Base-by-base conservation (phyloP, 2,797 vertebrate genomes). In the Schizothorax lantsangensis region DNA sequence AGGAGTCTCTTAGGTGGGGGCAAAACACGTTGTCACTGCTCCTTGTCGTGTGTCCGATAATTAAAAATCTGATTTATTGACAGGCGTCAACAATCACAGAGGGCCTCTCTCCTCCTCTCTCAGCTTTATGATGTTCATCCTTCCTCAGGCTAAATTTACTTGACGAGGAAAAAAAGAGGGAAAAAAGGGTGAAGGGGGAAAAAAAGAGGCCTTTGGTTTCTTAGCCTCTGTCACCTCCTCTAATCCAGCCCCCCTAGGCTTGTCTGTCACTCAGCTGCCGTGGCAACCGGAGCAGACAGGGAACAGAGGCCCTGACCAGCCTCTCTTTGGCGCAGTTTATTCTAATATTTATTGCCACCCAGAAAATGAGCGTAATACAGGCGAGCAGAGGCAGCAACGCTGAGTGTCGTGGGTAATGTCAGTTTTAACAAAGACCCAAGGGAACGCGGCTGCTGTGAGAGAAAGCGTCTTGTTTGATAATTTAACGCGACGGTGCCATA, bases 31-130 rank as follows among this genome's bases (percentile, higher is more conserved):
- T 95, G 94, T 96, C 95, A 95, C 94, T 89, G 93, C 91, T 93
- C 94, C 95, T 94, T 95, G 94, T 96, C 95, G 95, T 94, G 94
- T 95, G 92, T 96, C 96, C 93, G 92, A 97, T 97, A 96, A 97
- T 97, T 96, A 97, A 96, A 93, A 97, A 96, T 95, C 94, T 92
- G 95, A 97, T 97, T 97, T 96, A 97, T 96, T 96, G 96, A 96
- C 95, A 93, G 94, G 93, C 93, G 92, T 95, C 91, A 91, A 92
- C 93, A 93, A 95, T 93, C 93, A 89, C 91, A 77, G 83, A 89
- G 91, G 94, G 91, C 91, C 93, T 89, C 92, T 92, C 30, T 43
- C 59, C 59, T 47, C 84, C 49, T 68, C 36, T 73, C 59, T 84
- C 69, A 69, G 94, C 91, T 92, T 93, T 85, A 86, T 93, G 94